Evolutionary conservation across 2,888 invertebrate genomes (phyloP).

Genomic region (Phyllotreta striolata): DNA sequence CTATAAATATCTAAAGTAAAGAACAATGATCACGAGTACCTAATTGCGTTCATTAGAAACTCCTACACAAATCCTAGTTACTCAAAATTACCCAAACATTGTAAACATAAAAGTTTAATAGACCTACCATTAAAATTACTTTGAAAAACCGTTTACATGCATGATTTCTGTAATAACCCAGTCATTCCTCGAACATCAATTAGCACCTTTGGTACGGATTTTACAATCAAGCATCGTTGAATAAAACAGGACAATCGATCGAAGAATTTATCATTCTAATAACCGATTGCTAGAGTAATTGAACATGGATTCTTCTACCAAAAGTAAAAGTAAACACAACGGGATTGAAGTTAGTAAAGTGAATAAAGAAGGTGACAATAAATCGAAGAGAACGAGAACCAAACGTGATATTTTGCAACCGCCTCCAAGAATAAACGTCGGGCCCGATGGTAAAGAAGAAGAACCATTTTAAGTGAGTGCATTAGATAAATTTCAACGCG

Average conservation of each 20-base stretch:
- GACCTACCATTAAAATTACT: background rate
- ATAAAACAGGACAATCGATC: background rate
- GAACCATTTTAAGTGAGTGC: conserved; percentile 35
- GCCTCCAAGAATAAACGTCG: conserved; percentile 38
- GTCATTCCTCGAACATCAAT: conserved; percentile 10
- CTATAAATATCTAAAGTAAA: too few species aligned
- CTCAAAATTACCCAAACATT: too few species aligned
- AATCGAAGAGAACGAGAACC: background rate
- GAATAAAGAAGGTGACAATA: background rate
- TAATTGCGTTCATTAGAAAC: too few species aligned
- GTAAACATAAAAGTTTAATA: background rate
- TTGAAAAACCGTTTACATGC: background rate
- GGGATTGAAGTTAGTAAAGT: background rate
- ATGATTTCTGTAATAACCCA: conserved; percentile 3
- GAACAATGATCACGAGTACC: too few species aligned
- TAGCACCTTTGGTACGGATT: conserved; percentile 2
- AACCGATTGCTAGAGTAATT: background rate
- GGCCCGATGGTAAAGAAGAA: conserved; percentile 41
- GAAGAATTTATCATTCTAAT: background rate
- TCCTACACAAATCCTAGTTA: too few species aligned
- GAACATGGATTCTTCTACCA: conserved; percentile 9
- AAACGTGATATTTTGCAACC: conserved; percentile 35
- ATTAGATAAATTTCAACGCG: too few species aligned
- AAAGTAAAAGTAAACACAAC: conserved; percentile 1
- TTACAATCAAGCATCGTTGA: background rate